phyloP scores from a whole-genome alignment of 1,140 invertebrate species.

The Caenorhabditis latens region DNA sequence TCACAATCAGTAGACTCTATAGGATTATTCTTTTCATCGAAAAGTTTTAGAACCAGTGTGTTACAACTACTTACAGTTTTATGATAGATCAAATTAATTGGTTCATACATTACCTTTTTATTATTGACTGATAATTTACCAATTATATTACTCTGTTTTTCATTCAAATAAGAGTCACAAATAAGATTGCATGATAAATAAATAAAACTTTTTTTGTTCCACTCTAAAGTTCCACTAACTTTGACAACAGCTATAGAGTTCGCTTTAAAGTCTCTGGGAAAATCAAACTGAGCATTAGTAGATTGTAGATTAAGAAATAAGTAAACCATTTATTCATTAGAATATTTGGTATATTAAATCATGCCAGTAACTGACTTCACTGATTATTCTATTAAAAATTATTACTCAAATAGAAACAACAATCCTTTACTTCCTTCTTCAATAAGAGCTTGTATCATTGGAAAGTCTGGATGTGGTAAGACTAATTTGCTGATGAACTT shows the following conservation, averaged over 20 bases:
- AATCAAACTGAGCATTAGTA: conserved; percentile 58
- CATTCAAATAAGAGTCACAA: conserved; percentile 57
- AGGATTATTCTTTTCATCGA: conserved; percentile 22
- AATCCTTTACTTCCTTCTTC: conserved; percentile 55
- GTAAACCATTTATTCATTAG: conserved; percentile 49
- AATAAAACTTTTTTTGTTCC: too few species aligned
- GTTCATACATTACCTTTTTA: conserved; percentile 59
- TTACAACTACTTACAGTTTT: conserved; percentile 61
- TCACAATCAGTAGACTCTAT: conserved; percentile 60
- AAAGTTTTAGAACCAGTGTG: conserved; percentile 63
- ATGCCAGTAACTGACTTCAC: conserved; percentile 38
- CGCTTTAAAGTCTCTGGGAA: neutral
- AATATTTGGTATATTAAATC: too few species aligned
- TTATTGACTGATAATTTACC: conserved; percentile 54
- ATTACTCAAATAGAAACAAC: conserved; percentile 59
- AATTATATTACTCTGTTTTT: conserved; percentile 56
- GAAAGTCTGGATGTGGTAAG: conserved; percentile 63
- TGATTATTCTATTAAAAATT: conserved; percentile 58
- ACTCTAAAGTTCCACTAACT: too few species aligned
- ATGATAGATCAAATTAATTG: conserved; percentile 65
- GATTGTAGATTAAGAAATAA: conserved; percentile 51
- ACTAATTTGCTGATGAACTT: conserved; percentile 66
- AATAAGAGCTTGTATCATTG: conserved; percentile 62
- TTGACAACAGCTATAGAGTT: conserved; percentile 62
- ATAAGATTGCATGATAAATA: conserved; percentile 64